Percentiles rank a stretch among this genome's conserved stretches.
Conservation (phyloP, 2,113 vertebrate genomes). For the Hypanus sabinus region DNA sequence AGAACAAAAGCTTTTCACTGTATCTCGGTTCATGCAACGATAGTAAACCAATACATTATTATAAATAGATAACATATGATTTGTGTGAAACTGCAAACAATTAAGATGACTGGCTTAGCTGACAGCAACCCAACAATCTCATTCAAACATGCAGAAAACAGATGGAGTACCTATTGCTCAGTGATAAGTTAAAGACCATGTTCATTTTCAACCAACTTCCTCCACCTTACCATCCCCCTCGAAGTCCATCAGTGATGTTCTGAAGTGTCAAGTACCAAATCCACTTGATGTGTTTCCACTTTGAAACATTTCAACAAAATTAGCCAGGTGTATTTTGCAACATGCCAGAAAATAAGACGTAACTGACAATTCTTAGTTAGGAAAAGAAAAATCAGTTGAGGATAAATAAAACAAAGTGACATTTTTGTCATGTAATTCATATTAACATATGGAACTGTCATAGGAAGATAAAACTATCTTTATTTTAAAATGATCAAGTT, state of each 20-base stretch:
- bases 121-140: background rate
- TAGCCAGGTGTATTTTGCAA: background rate
- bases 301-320: constrained; percentile 40
- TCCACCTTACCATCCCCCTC: background rate
- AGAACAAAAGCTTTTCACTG: too few relatives aligned
- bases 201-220: background rate
- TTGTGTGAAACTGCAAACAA: too few relatives aligned
- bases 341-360: background rate
- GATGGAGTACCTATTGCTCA: background rate
- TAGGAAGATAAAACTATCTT: background rate
- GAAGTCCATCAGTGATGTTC: background rate
- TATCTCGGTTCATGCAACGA: too few relatives aligned
- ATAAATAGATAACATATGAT: background rate
- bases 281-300: constrained; percentile 34
- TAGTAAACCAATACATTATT: background rate
- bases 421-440: background rate
- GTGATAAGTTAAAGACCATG: background rate
- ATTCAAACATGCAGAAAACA: background rate
- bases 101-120: background rate
- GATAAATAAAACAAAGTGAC: background rate
- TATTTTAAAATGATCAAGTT: background rate
- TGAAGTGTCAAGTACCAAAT: constrained; percentile 40
- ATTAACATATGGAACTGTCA: background rate
- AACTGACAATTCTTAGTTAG: background rate
- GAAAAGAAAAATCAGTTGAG: background rate